Percentiles rank a stretch among this genome's conserved stretches.
These are phyloP conservation scores for Anastrepha obliqua DNA, from an alignment of 1,140 invertebrate species.

Conservation along the genomic window DNA sequence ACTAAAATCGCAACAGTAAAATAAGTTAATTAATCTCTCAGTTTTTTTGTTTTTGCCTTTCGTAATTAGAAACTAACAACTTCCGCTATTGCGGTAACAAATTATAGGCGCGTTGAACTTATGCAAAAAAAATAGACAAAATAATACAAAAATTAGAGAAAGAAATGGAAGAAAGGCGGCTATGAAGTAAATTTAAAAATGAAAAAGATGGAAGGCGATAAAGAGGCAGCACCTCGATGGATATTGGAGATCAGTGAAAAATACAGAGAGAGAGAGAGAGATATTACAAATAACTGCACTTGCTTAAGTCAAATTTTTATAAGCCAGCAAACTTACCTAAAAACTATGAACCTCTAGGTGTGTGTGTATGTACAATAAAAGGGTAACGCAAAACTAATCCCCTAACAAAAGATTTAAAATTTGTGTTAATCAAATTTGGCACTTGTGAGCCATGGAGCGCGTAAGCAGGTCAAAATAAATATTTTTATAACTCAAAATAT, in stretches of 20 bases:
- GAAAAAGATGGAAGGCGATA: not conserved
- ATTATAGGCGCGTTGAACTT: conserved; percentile 41
- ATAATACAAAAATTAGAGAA: not conserved
- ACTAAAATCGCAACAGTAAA: conserved; percentile 47
- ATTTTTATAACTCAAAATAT: too few relatives aligned
- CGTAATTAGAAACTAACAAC: conserved; percentile 28
- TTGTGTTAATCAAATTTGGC: too few relatives aligned
- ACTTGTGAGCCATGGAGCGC: too few relatives aligned
- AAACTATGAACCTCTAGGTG: too few relatives aligned
- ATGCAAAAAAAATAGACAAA: conserved; percentile 16
- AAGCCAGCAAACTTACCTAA: too few relatives aligned
- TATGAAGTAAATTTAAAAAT: not conserved
- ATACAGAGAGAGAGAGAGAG: too few relatives aligned
- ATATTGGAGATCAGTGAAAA: not conserved
- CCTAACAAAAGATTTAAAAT: too few relatives aligned
- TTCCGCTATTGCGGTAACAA: conserved; percentile 37
- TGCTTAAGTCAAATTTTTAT: too few relatives aligned
- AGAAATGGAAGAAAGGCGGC: not conserved
- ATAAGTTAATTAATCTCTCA: conserved; percentile 34
- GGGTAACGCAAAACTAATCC: too few relatives aligned
- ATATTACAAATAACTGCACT: too few relatives aligned
- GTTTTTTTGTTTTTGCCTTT: not conserved
- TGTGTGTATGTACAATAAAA: too few relatives aligned
- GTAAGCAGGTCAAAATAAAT: too few relatives aligned
- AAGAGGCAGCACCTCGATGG: not conserved